These are phyloP conservation scores for Marisa cornuarietis DNA, from an alignment of 1,140 invertebrate genomes.

Conservation along the genomic window DNA sequence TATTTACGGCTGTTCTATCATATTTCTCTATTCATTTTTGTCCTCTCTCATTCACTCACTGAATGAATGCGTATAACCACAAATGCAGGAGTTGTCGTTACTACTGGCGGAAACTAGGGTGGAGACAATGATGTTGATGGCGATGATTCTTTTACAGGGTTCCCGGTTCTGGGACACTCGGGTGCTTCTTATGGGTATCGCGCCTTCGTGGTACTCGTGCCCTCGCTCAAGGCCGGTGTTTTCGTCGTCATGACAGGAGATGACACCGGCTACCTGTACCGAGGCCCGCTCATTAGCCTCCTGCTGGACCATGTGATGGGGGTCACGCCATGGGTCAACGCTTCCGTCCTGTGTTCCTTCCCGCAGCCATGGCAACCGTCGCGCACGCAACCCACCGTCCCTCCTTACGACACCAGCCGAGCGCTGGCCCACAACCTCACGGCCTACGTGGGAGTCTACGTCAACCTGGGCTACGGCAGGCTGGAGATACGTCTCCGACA, in stretches of 20 bases:
- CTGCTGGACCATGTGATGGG: slow-evolving; percentile 41
- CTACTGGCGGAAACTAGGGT: no score
- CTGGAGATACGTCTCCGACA: slow-evolving; percentile 1
- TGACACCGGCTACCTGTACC: slow-evolving; percentile 34
- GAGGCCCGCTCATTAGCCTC: slow-evolving; percentile 36
- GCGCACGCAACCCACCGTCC: slow-evolving; percentile 11
- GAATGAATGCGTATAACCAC: no score
- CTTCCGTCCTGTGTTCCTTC: slow-evolving; percentile 37
- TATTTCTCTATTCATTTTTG: no score
- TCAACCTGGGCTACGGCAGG: slow-evolving; percentile 30
- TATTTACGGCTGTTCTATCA: no score
- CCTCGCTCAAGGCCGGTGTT: slow-evolving; percentile 37
- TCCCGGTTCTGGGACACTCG: slow-evolving; percentile 31
- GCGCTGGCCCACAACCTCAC: slow-evolving; percentile 15
- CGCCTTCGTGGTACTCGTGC: slow-evolving; percentile 38
- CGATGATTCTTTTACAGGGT: slow-evolving; percentile 25
- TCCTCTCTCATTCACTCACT: no score
- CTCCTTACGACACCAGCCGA: slow-evolving; percentile 20
- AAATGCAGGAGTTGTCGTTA: no score
- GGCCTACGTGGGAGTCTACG: slow-evolving; percentile 28
- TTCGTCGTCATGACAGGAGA: slow-evolving; percentile 38
- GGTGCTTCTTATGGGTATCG: slow-evolving; percentile 44
- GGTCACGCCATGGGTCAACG: slow-evolving; percentile 43
- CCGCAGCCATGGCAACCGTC: slow-evolving; percentile 28
- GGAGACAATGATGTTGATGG: background rate